Evolutionary conservation across 2,113 vertebrate species (phyloP).

Genomic region (Oreocharis arfaki): DNA sequence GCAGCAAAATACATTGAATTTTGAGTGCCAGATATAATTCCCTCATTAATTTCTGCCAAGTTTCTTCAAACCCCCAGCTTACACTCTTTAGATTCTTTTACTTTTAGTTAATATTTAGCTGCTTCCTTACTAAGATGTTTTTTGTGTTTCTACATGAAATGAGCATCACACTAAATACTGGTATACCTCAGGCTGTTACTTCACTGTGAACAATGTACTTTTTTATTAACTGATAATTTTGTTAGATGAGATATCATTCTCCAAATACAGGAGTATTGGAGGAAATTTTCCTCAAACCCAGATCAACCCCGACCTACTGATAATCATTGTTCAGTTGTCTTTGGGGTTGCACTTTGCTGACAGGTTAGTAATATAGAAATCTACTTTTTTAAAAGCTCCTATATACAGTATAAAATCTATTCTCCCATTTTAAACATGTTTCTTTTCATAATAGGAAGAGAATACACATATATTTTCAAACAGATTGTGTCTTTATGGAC

Average conservation of each 20-base stretch:
- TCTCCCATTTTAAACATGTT: not conserved
- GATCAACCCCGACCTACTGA: not conserved
- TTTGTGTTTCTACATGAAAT: not conserved
- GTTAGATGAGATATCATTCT: not conserved
- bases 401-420: not conserved
- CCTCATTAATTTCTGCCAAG: not conserved
- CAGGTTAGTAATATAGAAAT: not conserved
- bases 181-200: not conserved
- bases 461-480: not conserved
- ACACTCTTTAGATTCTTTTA: not conserved
- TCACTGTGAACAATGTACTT: not conserved
- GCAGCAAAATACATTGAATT: not conserved
- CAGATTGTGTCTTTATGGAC: not conserved
- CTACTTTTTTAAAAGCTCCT: not conserved
- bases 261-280: not conserved
- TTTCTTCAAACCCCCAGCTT: not conserved
- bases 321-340: not conserved
- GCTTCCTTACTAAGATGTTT: not conserved
- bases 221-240: not conserved
- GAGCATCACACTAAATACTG: not conserved
- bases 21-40: not conserved
- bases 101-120: not conserved
- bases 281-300: not conserved
- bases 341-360: not conserved
- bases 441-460: not conserved